Percentiles rank a stretch among this genome's conserved stretches.
Evolutionary conservation across 2,113 vertebrate genomes (phyloP).

Genomic region (Microtus ochrogaster): DNA sequence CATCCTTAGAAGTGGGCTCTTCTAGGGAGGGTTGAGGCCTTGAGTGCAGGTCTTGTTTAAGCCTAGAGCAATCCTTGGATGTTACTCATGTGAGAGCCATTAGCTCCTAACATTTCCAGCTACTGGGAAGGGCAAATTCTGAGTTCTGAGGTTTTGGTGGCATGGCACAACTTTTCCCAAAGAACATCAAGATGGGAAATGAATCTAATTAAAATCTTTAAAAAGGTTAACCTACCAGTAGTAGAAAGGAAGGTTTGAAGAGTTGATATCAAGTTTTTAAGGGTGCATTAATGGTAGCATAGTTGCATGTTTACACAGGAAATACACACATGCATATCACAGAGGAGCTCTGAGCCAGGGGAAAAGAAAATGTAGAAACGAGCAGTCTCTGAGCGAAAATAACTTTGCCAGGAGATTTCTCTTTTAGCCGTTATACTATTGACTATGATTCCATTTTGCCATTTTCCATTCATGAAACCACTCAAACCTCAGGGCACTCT

Average conservation of each 20-base stretch:
- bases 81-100: neutral
- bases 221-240: neutral
- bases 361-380: neutral
- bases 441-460: neutral
- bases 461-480: neutral
- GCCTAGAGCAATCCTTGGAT: neutral
- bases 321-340: neutral
- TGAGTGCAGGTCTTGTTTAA: neutral
- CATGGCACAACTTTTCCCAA: neutral
- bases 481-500: neutral
- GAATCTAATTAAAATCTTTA: neutral
- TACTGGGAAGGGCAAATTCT: neutral
- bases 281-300: neutral
- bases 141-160: neutral
- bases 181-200: conserved; percentile 1
- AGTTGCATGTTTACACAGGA: neutral
- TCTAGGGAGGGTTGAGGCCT: too few species aligned
- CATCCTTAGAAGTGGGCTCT: too few species aligned
- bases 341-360: neutral
- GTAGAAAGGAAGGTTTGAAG: neutral
- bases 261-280: neutral
- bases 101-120: neutral
- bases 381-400: neutral
- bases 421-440: neutral
- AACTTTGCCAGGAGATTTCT: conserved; percentile 18